Evolutionary conservation across 1,140 invertebrate genomes (phyloP).

Genomic region (Nebria ingens): DNA sequence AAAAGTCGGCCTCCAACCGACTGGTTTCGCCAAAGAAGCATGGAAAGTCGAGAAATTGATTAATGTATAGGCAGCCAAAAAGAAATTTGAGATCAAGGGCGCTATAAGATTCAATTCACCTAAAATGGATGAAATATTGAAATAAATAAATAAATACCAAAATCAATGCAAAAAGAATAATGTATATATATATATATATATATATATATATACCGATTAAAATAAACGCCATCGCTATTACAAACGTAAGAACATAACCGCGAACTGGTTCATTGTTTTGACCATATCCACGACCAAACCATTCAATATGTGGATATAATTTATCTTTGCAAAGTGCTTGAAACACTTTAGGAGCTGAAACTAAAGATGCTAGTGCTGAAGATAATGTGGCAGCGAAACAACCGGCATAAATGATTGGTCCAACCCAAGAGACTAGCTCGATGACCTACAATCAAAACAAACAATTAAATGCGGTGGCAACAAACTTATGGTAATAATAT

Average conservation of each 20-base stretch:
- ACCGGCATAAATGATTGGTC: constrained; percentile 89
- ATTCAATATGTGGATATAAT: constrained; percentile 83
- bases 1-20: constrained; percentile 82
- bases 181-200: constrained; percentile 12
- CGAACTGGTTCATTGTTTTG: constrained; percentile 84
- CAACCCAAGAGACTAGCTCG: constrained; percentile 79
- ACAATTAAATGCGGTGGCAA: not conserved
- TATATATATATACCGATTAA: constrained; percentile 50
- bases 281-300: constrained; percentile 89
- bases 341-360: constrained; percentile 90
- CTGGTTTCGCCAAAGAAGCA: constrained; percentile 75
- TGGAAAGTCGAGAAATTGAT: constrained; percentile 98
- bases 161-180: not conserved
- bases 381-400: constrained; percentile 95
- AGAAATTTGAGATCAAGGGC: constrained; percentile 96
- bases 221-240: constrained; percentile 81
- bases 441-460: constrained; percentile 58
- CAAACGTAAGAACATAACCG: constrained; percentile 83
- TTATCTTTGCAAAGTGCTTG: constrained; percentile 94
- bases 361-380: constrained; percentile 88
- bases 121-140: constrained; percentile 36
- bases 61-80: constrained; percentile 91
- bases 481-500: no score
- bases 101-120: constrained; percentile 88
- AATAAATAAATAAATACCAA: constrained; percentile 10